Percentiles rank a stretch among this genome's conserved stretches.
Evolutionary conservation across 2,888 invertebrate genomes (phyloP).

Genomic region (Athetis lepigone): DNA sequence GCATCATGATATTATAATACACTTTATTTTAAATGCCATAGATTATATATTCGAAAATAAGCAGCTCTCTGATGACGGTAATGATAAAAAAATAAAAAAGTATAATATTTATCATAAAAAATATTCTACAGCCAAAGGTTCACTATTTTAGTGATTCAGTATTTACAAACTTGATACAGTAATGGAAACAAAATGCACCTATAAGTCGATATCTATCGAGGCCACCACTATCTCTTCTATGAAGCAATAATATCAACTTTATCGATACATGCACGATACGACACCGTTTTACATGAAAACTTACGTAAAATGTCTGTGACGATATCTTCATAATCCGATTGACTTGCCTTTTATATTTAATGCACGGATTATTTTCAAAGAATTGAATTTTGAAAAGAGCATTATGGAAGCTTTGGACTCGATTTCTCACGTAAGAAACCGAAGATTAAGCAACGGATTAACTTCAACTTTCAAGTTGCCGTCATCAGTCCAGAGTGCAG

Average conservation of each 20-base stretch:
- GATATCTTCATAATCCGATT: constrained; percentile 49
- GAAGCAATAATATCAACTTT: constrained; percentile 78
- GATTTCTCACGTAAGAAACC: constrained; percentile 35
- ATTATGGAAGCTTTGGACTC: constrained; percentile 20
- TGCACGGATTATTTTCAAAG: constrained; percentile 42
- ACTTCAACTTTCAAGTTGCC: constrained; percentile 28
- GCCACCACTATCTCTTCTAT: constrained; percentile 75
- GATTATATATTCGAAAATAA: not conserved
- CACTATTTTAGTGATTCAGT: constrained; percentile 6
- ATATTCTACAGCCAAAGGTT: not conserved
- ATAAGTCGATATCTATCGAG: constrained; percentile 76
- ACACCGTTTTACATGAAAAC: constrained; percentile 55
- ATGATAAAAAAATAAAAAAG: not conserved
- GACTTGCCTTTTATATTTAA: constrained; percentile 28
- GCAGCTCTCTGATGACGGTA: not conserved
- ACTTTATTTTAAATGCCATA: not conserved
- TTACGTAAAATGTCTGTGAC: constrained; percentile 65
- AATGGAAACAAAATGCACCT: constrained; percentile 62
- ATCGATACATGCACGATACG: constrained; percentile 69
- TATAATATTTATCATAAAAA: not conserved
- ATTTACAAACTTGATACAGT: constrained; percentile 25
- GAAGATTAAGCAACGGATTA: constrained; percentile 24
- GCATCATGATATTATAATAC: too few species aligned
- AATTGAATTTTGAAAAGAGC: constrained; percentile 32
- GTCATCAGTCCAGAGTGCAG: not conserved